phyloP scores from a whole-genome alignment of 1,140 invertebrate species.

The Tetragonula clypearis region DNA sequence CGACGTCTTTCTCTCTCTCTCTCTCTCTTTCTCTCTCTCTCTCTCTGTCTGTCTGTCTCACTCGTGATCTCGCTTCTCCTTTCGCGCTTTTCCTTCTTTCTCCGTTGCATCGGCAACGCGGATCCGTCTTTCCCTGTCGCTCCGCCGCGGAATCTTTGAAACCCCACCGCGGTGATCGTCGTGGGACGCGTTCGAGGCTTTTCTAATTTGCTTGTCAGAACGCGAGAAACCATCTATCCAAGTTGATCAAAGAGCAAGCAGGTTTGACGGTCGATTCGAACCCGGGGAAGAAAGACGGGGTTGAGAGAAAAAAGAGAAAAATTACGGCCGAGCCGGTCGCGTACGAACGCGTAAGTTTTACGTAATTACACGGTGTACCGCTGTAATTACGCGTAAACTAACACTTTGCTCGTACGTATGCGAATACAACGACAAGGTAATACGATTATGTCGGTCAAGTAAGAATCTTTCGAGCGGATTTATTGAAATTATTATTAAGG shows the following conservation, averaged over 20 bases:
- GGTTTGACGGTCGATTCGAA: constrained; percentile 4
- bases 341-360: not conserved
- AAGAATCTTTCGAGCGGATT: too few relatives aligned
- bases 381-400: not conserved
- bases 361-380: not conserved
- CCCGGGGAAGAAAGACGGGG: not conserved
- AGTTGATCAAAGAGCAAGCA: not conserved
- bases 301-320: not conserved
- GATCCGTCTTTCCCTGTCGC: not conserved
- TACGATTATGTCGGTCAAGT: too few relatives aligned
- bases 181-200: constrained; percentile 8
- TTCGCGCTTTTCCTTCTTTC: not conserved
- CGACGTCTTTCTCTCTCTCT: constrained; percentile 29
- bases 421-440: too few relatives aligned
- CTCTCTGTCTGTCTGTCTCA: not conserved
- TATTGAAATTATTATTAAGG: too few relatives aligned
- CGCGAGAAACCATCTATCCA: constrained; percentile 5
- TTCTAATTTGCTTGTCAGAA: constrained; percentile 19
- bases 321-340: too few relatives aligned
- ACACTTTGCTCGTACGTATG: not conserved
- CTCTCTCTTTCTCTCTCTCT: not conserved
- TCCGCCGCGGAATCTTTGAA: constrained; percentile 26
- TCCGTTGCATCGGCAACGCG: not conserved
- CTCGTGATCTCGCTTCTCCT: not conserved
- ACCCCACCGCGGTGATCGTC: not conserved